These are phyloP conservation scores for Lates japonicus DNA, from an alignment of 2,797 vertebrate species.

Conservation along the genomic window DNA sequence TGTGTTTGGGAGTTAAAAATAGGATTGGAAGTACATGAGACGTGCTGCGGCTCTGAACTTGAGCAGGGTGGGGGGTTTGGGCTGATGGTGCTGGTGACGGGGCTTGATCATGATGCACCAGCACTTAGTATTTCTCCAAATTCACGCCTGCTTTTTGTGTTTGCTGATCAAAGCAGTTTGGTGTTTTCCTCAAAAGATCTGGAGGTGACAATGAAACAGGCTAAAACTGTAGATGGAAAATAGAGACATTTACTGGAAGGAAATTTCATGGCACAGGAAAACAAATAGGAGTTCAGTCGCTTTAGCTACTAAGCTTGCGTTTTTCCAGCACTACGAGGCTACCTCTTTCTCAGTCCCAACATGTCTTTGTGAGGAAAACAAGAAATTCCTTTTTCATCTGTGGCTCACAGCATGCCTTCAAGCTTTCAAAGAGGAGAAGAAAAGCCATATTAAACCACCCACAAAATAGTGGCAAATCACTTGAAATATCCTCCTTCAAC, in stretches of 20 bases:
- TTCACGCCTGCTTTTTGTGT: neutral
- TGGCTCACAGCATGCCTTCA: slow-evolving; percentile 47
- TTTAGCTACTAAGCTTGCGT: neutral
- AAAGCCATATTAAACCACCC: slow-evolving; percentile 42
- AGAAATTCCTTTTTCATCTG: slow-evolving; percentile 46
- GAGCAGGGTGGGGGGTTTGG: slow-evolving; percentile 52
- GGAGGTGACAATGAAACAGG: neutral
- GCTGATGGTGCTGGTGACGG: slow-evolving; percentile 34
- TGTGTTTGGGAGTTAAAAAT: slow-evolving; percentile 83
- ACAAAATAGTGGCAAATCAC: slow-evolving; percentile 53
- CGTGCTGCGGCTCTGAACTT: slow-evolving; percentile 62
- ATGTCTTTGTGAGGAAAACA: slow-evolving; percentile 49
- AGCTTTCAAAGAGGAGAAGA: slow-evolving; percentile 48
- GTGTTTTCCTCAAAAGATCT: neutral
- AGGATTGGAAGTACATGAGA: slow-evolving; percentile 76
- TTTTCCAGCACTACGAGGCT: neutral
- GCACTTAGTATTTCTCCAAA: slow-evolving; percentile 12
- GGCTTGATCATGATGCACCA: slow-evolving; percentile 35
- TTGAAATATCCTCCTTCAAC: slow-evolving; percentile 53
- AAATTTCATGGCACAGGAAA: neutral
- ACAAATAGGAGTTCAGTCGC: neutral
- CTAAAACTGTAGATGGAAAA: neutral
- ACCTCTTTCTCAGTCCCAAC: slow-evolving; percentile 32
- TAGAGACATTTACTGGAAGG: neutral
- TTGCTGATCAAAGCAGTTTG: slow-evolving; percentile 5